phyloP scores from a whole-genome alignment of 1,140 invertebrate species.

The Ladona fulva region DNA sequence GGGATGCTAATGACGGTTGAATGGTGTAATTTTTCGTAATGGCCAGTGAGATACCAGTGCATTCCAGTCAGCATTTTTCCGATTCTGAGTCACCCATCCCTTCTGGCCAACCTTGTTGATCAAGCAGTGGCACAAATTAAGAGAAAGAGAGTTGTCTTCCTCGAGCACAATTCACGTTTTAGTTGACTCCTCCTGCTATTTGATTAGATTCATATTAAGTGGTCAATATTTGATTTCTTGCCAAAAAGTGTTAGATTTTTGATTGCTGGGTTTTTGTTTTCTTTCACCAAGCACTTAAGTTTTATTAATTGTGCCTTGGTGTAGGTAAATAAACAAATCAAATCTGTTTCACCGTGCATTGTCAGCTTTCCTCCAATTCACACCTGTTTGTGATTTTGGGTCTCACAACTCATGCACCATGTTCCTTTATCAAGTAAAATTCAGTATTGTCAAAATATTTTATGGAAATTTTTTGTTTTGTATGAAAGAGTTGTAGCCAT shows the following conservation, averaged over 20 bases:
- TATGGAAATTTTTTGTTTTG: not conserved
- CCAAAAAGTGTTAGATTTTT: not conserved
- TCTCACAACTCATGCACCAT: not conserved
- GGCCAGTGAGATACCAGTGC: not conserved
- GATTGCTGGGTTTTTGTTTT: not conserved
- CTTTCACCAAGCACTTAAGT: not conserved
- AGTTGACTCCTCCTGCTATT: not conserved
- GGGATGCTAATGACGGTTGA: too few species aligned
- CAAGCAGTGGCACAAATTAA: not conserved
- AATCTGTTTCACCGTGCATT: not conserved
- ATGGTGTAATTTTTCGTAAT: not conserved
- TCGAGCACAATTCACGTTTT: not conserved
- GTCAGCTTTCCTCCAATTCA: not conserved
- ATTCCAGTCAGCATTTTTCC: slow-evolving; percentile 5
- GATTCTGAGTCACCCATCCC: not conserved
- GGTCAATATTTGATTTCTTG: not conserved
- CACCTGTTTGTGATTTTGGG: not conserved
- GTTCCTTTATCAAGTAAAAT: not conserved
- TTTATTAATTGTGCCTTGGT: slow-evolving; percentile 6
- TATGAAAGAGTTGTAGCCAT: not conserved
- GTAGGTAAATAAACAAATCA: not conserved
- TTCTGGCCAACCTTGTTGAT: not conserved
- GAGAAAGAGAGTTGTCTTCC: slow-evolving; percentile 4
- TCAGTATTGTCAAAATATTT: not conserved
- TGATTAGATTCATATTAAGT: not conserved